These are phyloP conservation scores for Actinia equina DNA, from an alignment of 64 coral and sea anemone genomes.

Conservation along the genomic window DNA sequence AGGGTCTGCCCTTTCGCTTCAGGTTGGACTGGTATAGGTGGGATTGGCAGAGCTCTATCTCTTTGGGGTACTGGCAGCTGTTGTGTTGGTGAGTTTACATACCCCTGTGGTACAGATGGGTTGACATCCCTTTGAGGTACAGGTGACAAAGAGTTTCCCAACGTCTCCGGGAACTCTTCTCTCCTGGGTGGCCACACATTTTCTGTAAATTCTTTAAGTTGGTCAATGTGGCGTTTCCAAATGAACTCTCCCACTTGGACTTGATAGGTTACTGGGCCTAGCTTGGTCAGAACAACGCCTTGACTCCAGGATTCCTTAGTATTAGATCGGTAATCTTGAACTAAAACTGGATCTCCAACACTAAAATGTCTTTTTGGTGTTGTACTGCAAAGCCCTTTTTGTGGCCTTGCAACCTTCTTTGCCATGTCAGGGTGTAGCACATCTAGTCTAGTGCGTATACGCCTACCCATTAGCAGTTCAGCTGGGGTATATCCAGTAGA, in stretches of 20 bases:
- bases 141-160: too few species aligned
- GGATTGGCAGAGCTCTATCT: too few species aligned
- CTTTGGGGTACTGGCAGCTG: too few species aligned
- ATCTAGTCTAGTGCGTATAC: slow-evolving; percentile 19
- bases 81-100: too few species aligned
- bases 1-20: too few species aligned
- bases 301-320: slow-evolving; percentile 10
- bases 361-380: slow-evolving; percentile 20
- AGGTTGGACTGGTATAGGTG: too few species aligned
- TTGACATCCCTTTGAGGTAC: too few species aligned
- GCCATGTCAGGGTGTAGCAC: slow-evolving; percentile 25
- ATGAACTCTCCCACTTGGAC: slow-evolving; percentile 28
- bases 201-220: slow-evolving; percentile 13
- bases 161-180: too few species aligned
- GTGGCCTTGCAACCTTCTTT: slow-evolving; percentile 6
- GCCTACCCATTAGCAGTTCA: slow-evolving; percentile 36
- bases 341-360: slow-evolving; percentile 30
- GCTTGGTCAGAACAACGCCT: slow-evolving; percentile 9
- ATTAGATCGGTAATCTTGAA: slow-evolving; percentile 17
- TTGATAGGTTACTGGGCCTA: slow-evolving; percentile 19
- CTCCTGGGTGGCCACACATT: too few species aligned
- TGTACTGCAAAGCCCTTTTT: neutral
- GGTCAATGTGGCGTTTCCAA: slow-evolving; percentile 34
- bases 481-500: slow-evolving; percentile 27
- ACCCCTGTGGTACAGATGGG: too few species aligned